phyloP scores from a whole-genome alignment of 2,888 invertebrate species.

The Torymus texanus region DNA sequence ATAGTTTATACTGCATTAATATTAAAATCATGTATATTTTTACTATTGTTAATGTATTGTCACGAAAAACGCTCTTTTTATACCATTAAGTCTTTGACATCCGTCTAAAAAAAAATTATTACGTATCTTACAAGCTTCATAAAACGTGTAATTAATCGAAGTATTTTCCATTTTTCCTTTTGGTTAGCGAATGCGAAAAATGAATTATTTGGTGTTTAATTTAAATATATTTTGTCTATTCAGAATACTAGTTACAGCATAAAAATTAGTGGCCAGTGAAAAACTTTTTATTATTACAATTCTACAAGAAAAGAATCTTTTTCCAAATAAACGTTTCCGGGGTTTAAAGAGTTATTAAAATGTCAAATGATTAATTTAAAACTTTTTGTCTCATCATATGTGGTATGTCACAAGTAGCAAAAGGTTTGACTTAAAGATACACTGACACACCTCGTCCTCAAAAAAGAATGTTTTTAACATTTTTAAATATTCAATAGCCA shows the following conservation, averaged over 20 bases:
- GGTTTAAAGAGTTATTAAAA: slow-evolving; percentile 40
- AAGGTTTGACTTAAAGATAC: slow-evolving; percentile 41
- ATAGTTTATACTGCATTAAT: slow-evolving; percentile 40
- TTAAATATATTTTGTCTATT: no score
- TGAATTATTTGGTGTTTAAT: no score
- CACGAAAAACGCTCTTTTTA: slow-evolving; percentile 20
- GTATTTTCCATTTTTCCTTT: not conserved
- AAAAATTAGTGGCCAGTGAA: no score
- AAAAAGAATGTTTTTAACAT: slow-evolving; percentile 35
- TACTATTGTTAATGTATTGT: slow-evolving; percentile 51
- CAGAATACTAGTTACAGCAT: no score
- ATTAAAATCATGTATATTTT: slow-evolving; percentile 54
- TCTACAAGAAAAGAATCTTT: no score
- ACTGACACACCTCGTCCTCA: slow-evolving; percentile 41
- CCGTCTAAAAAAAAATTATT: not conserved
- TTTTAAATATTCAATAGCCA: slow-evolving; percentile 14
- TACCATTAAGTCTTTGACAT: slow-evolving; percentile 43
- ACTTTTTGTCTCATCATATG: slow-evolving; percentile 44
- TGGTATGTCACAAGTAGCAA: slow-evolving; percentile 50
- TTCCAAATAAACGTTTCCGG: slow-evolving; percentile 3
- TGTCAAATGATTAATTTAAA: slow-evolving; percentile 42
- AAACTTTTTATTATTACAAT: no score
- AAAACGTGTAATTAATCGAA: not conserved
- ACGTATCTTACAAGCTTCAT: not conserved
- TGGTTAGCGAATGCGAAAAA: not conserved